Conservation (phyloP, 2,113 vertebrate genomes). For the Pagrus major region DNA sequence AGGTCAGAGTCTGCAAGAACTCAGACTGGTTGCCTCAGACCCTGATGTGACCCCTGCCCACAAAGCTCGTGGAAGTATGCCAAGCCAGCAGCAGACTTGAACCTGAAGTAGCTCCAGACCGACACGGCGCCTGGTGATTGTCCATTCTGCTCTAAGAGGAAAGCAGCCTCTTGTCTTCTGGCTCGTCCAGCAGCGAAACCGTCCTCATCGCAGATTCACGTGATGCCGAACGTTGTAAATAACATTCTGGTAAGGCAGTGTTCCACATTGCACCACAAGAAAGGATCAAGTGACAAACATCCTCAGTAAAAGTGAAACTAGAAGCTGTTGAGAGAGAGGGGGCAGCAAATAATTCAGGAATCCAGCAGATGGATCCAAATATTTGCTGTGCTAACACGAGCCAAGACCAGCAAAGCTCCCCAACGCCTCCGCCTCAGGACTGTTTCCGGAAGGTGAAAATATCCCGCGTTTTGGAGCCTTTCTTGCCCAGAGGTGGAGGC, state of each 20-base stretch:
- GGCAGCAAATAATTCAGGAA: constrained; percentile 20
- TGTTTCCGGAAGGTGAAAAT: constrained; percentile 93
- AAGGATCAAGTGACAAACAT: constrained; percentile 51
- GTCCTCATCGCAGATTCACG: constrained; percentile 36
- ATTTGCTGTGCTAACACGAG: constrained; percentile 15
- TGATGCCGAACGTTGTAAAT: constrained; percentile 36
- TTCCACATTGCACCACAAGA: constrained; percentile 62
- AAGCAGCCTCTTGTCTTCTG: constrained; percentile 43
- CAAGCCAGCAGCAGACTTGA: constrained; percentile 64
- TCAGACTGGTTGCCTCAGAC: constrained; percentile 54
- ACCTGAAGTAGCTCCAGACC: constrained; percentile 64
- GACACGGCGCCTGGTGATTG: constrained; percentile 64
- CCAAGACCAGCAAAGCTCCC: constrained; percentile 30
- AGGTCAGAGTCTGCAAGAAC: constrained; percentile 48
- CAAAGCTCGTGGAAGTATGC: constrained; percentile 61
- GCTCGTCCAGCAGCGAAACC: constrained; percentile 23
- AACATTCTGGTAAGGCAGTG: constrained; percentile 72
- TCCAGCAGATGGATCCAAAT: constrained; percentile 36
- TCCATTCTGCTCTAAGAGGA: constrained; percentile 50
- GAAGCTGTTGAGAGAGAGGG: constrained; percentile 18
- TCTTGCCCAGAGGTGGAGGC: constrained; percentile 81
- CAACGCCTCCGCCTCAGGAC: constrained; percentile 68
- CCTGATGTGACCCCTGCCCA: constrained; percentile 62
- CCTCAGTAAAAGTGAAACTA: constrained; percentile 36
- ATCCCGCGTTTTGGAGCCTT: constrained; percentile 86